phyloP scores from a whole-genome alignment of 2,888 invertebrate species.

The Drosophila neotestacea region DNA sequence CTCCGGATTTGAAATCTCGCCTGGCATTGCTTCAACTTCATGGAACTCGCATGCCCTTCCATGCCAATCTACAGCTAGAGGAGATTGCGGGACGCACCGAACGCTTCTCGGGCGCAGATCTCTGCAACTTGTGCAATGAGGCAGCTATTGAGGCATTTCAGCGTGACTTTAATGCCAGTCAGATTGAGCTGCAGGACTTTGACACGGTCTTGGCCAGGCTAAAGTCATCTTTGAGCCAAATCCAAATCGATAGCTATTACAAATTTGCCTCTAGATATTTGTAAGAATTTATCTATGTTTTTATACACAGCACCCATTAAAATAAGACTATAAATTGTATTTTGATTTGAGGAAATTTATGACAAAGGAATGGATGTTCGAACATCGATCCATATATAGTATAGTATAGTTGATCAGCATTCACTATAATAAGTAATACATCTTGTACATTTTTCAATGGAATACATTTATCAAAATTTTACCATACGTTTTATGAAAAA shows the following conservation, averaged over 20 bases:
- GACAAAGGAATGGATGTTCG: too few relatives aligned
- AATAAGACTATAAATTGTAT: not conserved
- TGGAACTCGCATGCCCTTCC: slow-evolving; percentile 85
- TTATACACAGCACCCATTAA: too few relatives aligned
- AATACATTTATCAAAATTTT: too few relatives aligned
- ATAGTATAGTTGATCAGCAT: too few relatives aligned
- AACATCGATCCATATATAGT: too few relatives aligned
- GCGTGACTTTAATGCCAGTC: slow-evolving; percentile 83
- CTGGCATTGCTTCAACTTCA: slow-evolving; percentile 86
- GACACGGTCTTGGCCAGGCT: slow-evolving; percentile 80
- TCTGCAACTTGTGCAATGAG: slow-evolving; percentile 88
- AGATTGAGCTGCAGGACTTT: slow-evolving; percentile 84
- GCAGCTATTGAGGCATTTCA: slow-evolving; percentile 88
- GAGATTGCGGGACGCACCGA: slow-evolving; percentile 86
- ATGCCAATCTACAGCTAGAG: slow-evolving; percentile 83
- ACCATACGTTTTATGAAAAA: too few relatives aligned
- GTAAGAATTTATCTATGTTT: not conserved
- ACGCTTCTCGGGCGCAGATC: slow-evolving; percentile 88
- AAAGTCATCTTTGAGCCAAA: slow-evolving; percentile 85
- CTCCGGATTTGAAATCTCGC: slow-evolving; percentile 86
- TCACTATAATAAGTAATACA: too few relatives aligned
- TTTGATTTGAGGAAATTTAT: not conserved
- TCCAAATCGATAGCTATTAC: slow-evolving; percentile 84
- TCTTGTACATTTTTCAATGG: too few relatives aligned
- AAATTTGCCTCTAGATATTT: slow-evolving; percentile 78